A percentile compares a stretch with the other conserved stretches of the same genome.
These are phyloP conservation scores for Sycophaga agraensis DNA, from an alignment of 1,140 invertebrate genomes.

Conservation along the genomic window DNA sequence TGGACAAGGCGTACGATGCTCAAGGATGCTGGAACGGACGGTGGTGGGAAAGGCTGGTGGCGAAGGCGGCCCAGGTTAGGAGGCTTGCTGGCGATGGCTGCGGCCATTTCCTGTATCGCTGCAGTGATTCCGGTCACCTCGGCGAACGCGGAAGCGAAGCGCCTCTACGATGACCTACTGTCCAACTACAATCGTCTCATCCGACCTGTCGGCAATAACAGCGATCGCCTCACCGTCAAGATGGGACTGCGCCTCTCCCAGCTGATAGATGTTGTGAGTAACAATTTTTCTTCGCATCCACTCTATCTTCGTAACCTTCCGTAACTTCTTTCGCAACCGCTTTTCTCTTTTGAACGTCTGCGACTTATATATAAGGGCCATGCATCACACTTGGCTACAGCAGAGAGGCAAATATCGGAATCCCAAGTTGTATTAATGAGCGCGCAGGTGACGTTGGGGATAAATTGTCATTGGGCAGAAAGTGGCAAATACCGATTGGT, in stretches of 20 bases:
- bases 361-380: no score
- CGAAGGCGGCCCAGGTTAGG: constrained; percentile 67
- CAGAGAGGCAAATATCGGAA: no score
- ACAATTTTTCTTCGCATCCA: neutral
- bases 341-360: no score
- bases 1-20: constrained; percentile 81
- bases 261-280: constrained; percentile 97
- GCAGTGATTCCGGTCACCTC: constrained; percentile 50
- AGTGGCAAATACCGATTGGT: no score
- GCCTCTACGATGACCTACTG: constrained; percentile 91
- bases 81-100: constrained; percentile 61
- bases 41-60: constrained; percentile 63
- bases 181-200: constrained; percentile 98
- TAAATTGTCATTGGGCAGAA: no score
- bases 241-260: constrained; percentile 95
- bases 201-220: constrained; percentile 94
- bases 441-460: no score
- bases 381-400: no score
- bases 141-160: constrained; percentile 88
- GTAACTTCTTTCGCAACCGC: no score
- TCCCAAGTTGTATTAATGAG: no score
- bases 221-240: constrained; percentile 92
- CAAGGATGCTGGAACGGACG: constrained; percentile 58
- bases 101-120: constrained; percentile 61
- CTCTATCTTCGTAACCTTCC: no score